Conservation (phyloP, 2,888 invertebrate genomes). For the Pristionchus fissidentatus region DNA sequence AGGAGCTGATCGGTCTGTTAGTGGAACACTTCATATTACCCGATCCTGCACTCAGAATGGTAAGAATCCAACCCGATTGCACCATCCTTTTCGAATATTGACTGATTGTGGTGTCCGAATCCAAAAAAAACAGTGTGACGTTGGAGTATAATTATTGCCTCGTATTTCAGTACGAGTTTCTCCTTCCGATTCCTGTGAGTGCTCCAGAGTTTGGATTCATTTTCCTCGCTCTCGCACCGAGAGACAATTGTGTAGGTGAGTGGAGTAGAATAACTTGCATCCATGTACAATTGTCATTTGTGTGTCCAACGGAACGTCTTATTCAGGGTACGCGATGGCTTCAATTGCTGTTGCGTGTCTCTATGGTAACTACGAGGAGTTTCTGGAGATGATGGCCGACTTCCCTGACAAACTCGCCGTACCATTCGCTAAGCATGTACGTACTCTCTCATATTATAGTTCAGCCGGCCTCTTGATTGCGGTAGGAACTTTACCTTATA, state of each 20-base stretch:
- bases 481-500: background rate
- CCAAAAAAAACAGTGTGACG: too few species aligned
- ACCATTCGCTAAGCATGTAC: conserved; percentile 14
- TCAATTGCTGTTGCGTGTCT: conserved; percentile 1
- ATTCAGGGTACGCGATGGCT: conserved; percentile 28
- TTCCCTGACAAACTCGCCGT: conserved; percentile 35
- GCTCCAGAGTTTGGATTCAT: conserved; percentile 59
- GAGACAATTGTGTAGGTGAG: conserved; percentile 46
- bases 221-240: conserved; percentile 57
- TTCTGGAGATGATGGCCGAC: conserved; percentile 26
- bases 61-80: too few species aligned
- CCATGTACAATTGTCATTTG: background rate
- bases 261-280: background rate
- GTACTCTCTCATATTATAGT: background rate
- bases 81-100: background rate
- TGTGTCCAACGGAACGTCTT: background rate
- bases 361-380: background rate
- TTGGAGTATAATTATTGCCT: background rate
- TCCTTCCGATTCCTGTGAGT: conserved; percentile 52
- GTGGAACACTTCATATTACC: conserved; percentile 58
- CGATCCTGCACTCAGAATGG: conserved; percentile 24
- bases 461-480: background rate
- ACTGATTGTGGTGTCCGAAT: too few species aligned
- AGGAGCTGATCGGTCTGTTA: conserved; percentile 55
- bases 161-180: conserved; percentile 53